Percentiles rank a stretch among this genome's conserved stretches.
Evolutionary conservation across 2,113 vertebrate genomes (phyloP).

Genomic region (Sylvia atricapilla): DNA sequence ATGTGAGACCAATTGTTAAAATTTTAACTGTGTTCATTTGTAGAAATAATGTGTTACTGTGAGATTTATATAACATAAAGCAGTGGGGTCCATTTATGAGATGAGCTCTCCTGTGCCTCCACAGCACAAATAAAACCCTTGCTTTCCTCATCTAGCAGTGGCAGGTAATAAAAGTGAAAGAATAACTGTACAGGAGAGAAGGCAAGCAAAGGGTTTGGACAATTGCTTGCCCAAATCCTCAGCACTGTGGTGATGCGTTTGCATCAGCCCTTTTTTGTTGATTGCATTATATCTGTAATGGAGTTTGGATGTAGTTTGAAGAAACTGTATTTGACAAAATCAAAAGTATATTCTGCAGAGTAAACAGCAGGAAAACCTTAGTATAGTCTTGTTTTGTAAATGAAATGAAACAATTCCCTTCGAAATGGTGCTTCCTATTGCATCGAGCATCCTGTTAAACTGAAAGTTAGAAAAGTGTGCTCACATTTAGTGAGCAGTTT

Average conservation of each 20-base stretch:
- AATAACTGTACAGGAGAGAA: not conserved
- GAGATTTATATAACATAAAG: not conserved
- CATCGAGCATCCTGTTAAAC: not conserved
- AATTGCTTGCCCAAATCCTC: not conserved
- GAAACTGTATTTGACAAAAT: not conserved
- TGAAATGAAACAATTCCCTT: not conserved
- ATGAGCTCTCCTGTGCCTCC: not conserved
- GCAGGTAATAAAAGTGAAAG: not conserved
- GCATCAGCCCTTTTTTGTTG: not conserved
- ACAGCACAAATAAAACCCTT: not conserved
- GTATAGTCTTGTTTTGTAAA: not conserved
- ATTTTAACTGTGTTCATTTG: not conserved
- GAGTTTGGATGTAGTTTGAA: not conserved
- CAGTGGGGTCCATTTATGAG: not conserved
- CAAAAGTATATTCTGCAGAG: not conserved
- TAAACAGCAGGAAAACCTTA: not conserved
- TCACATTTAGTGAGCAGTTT: not conserved
- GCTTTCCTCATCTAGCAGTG: not conserved
- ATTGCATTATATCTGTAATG: not conserved
- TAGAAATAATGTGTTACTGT: not conserved
- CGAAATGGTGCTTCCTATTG: not conserved
- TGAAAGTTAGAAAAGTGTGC: not conserved
- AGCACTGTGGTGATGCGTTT: not conserved
- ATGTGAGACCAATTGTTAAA: conserved; percentile 32
- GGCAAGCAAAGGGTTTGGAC: not conserved